Conservation (phyloP, 37 sponge, comb jelly and placozoan genomes). For the Axinella damicornis region DNA sequence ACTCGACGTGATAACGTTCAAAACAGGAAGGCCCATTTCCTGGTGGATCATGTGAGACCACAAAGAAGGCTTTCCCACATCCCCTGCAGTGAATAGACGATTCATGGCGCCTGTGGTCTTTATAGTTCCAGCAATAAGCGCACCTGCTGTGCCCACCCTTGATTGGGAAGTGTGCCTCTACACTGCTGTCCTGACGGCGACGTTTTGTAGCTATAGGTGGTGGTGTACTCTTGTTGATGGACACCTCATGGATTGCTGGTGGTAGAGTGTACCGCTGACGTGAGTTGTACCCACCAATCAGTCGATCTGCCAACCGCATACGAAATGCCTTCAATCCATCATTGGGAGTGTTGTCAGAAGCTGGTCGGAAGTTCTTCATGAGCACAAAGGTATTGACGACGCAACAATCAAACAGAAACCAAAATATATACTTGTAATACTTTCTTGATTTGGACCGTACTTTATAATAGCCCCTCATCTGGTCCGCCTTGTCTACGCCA, state of each 20-base stretch:
- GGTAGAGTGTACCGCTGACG: neutral
- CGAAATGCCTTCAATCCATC: neutral
- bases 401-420: constrained; percentile 21
- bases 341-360: neutral
- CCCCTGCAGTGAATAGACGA: neutral
- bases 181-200: neutral
- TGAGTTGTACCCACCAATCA: neutral
- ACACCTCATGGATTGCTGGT: neutral
- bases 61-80: neutral
- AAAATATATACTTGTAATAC: constrained; percentile 44
- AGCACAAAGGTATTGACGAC: constrained; percentile 48
- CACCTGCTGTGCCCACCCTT: neutral
- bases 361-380: neutral
- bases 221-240: neutral
- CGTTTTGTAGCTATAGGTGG: neutral
- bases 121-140: neutral
- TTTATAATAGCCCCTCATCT: constrained; percentile 36
- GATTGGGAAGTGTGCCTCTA: neutral
- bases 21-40: neutral
- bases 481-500: constrained; percentile 42
- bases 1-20: constrained; percentile 12
- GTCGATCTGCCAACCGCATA: neutral
- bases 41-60: neutral
- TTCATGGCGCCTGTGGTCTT: neutral
- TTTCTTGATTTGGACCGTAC: constrained; percentile 31